Evolutionary conservation across 1,140 invertebrate genomes (phyloP).

Genomic region (Pachypeltis micranthus): DNA sequence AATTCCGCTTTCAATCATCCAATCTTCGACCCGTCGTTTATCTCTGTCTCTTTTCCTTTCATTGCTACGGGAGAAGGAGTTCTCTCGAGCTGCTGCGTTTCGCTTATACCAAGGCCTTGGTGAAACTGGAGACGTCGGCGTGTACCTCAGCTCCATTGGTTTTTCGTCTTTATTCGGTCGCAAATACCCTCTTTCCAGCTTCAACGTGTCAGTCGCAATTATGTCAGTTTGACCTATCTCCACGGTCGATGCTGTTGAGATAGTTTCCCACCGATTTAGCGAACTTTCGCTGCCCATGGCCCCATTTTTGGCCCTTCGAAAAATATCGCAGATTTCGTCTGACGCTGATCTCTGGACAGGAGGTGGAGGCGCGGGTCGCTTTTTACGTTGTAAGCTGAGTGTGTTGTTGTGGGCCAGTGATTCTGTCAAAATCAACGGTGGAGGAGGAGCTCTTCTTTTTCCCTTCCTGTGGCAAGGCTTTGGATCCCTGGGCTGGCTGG

Average conservation of each 20-base stretch:
- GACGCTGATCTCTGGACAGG: constrained; percentile 30
- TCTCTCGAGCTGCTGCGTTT: constrained; percentile 26
- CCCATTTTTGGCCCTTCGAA: not conserved
- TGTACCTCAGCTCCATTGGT: constrained; percentile 19
- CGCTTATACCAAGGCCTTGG: constrained; percentile 55
- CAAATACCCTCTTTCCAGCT: constrained; percentile 37
- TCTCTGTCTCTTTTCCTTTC: constrained; percentile 27
- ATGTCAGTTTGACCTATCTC: constrained; percentile 11
- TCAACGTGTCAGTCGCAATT: constrained; percentile 37
- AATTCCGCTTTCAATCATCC: constrained; percentile 30
- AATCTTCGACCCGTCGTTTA: constrained; percentile 24
- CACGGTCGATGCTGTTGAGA: constrained; percentile 9
- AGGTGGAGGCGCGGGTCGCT: constrained; percentile 47
- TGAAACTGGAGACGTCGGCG: constrained; percentile 34
- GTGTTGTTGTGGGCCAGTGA: too few relatives aligned
- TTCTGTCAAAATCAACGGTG: constrained; percentile 41
- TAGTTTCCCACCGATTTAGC: not conserved
- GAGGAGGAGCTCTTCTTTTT: constrained; percentile 56
- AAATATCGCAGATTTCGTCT: not conserved
- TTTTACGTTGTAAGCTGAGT: constrained; percentile 38
- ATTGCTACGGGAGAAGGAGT: constrained; percentile 18
- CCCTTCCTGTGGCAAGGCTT: constrained; percentile 51
- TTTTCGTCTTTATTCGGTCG: constrained; percentile 30
- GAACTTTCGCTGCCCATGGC: not conserved
- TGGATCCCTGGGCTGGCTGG: constrained; percentile 33